phyloP scores from a whole-genome alignment of 2,888 invertebrate species.

The Cephus pulcher region DNA sequence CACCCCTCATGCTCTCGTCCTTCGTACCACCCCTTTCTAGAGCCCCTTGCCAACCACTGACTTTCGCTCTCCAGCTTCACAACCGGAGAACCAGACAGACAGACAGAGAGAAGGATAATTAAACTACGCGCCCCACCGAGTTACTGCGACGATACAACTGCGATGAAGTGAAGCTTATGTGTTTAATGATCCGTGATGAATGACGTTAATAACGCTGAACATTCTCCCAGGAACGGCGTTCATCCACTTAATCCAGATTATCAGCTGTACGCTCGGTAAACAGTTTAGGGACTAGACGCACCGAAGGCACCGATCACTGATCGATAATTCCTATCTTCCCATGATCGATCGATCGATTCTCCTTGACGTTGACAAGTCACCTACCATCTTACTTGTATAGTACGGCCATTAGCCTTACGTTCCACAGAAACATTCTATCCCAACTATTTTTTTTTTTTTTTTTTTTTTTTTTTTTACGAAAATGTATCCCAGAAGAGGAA shows the following conservation, averaged over 20 bases:
- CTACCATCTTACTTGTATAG: neutral
- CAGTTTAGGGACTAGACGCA: neutral
- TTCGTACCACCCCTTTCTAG: conserved; percentile 24
- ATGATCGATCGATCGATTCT: neutral
- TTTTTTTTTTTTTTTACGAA: neutral
- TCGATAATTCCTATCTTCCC: neutral
- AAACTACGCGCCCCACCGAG: conserved; percentile 20
- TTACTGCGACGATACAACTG: conserved; percentile 14
- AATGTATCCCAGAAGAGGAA: neutral
- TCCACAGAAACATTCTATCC: neutral
- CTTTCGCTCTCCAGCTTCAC: conserved; percentile 15
- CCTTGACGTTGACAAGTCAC: neutral
- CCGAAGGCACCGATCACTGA: neutral
- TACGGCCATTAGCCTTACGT: neutral
- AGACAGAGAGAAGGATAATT: conserved; percentile 22
- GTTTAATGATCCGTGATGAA: conserved; percentile 17
- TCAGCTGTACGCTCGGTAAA: neutral
- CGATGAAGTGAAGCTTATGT: conserved; percentile 19
- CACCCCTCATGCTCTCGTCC: conserved; percentile 11
- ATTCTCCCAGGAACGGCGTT: neutral
- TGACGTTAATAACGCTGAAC: conserved; percentile 14
- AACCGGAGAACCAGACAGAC: conserved; percentile 16
- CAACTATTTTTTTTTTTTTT: neutral
- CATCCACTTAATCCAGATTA: conserved; percentile 4
- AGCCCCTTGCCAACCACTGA: conserved; percentile 19